Conservation (phyloP, 23 tunicate genomes). For the Aplidium turbinatum region DNA sequence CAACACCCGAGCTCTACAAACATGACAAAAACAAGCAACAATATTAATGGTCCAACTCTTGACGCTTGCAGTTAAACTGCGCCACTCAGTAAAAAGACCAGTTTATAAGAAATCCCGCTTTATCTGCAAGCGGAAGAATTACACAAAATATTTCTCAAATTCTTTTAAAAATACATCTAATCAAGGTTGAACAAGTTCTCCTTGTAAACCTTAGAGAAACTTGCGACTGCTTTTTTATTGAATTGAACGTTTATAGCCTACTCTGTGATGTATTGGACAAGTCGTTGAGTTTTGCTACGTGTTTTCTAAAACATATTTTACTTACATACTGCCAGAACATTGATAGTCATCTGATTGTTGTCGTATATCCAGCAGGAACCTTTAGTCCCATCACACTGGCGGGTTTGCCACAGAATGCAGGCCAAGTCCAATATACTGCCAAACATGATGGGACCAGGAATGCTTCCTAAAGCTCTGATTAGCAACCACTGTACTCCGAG, state of each 20-base stretch:
- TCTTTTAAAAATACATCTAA: too few relatives aligned
- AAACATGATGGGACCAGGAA: slow-evolving; percentile 89
- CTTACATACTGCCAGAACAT: slow-evolving; percentile 72
- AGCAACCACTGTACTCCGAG: slow-evolving; percentile 91
- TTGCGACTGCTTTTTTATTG: neutral
- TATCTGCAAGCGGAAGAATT: too few relatives aligned
- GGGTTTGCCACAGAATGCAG: slow-evolving; percentile 81
- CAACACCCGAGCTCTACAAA: too few relatives aligned
- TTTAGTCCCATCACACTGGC: slow-evolving; percentile 53
- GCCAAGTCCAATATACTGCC: slow-evolving; percentile 75
- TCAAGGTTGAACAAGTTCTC: neutral
- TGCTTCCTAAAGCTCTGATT: slow-evolving; percentile 83
- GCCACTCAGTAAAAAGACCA: too few relatives aligned
- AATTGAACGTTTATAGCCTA: neutral
- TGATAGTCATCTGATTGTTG: slow-evolving; percentile 55
- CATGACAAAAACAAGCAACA: too few relatives aligned
- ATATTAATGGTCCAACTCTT: too few relatives aligned
- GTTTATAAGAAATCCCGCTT: too few relatives aligned
- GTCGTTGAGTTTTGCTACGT: too few relatives aligned
- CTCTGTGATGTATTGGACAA: neutral
- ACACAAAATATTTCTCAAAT: too few relatives aligned
- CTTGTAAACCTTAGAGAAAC: neutral
- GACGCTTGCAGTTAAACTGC: too few relatives aligned
- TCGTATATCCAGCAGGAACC: slow-evolving; percentile 94
- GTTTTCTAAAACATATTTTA: too few relatives aligned